These are phyloP conservation scores for Phyllopteryx taeniolatus DNA, from an alignment of 2,113 vertebrate species.

Conservation along the genomic window DNA sequence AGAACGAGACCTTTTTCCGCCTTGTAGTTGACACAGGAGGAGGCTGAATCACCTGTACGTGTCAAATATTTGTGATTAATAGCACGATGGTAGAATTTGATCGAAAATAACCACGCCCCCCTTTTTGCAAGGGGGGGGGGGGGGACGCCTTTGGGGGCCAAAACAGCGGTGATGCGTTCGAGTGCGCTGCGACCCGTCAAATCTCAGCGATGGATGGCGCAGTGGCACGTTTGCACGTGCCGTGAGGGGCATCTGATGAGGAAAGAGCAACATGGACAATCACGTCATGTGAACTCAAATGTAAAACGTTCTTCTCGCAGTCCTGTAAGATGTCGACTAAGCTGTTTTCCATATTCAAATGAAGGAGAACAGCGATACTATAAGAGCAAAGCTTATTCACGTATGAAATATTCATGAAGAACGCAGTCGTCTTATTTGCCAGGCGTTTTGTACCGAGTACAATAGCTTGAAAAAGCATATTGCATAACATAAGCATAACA, in stretches of 20 bases:
- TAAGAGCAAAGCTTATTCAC: no score
- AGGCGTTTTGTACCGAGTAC: no score
- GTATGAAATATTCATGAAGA: no score
- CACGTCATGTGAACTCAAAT: not conserved
- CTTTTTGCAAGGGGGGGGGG: conserved; percentile 3
- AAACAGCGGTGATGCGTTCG: not conserved
- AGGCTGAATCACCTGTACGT: conserved; percentile 43
- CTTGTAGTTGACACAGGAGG: conserved; percentile 21
- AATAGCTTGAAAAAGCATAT: no score
- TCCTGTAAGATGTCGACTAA: no score
- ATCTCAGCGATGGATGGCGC: not conserved
- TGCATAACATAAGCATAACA: no score
- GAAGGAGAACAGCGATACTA: no score
- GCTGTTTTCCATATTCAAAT: no score
- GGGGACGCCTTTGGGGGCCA: not conserved
- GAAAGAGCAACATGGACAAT: not conserved
- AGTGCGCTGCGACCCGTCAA: not conserved
- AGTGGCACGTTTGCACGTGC: not conserved
- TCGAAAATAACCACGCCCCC: conserved; percentile 35
- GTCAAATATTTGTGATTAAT: conserved; percentile 57
- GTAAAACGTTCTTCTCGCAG: no score
- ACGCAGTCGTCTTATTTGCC: no score
- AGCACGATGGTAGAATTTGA: conserved; percentile 24
- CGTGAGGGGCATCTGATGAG: not conserved
- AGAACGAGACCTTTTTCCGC: not conserved